Evolutionary conservation across 2,888 invertebrate genomes (phyloP).

Genomic region (Baronia brevicornis): DNA sequence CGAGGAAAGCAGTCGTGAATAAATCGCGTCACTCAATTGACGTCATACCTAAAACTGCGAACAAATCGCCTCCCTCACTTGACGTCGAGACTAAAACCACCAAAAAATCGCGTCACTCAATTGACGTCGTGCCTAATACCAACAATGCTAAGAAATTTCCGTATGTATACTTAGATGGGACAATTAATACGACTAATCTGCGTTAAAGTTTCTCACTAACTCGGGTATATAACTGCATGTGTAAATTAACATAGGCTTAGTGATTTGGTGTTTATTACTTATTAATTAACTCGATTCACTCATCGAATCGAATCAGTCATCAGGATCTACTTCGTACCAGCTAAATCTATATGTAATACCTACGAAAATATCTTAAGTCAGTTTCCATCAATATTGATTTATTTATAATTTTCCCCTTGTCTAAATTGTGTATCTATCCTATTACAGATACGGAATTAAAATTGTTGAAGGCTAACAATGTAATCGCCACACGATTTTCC

Average conservation of each 20-base stretch:
- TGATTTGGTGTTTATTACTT: background rate
- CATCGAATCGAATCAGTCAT: too few species aligned
- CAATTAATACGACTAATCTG: constrained; percentile 15
- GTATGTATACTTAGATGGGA: constrained; percentile 28
- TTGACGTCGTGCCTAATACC: constrained; percentile 12
- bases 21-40: constrained; percentile 37
- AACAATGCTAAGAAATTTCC: constrained; percentile 17
- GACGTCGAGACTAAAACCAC: too few species aligned
- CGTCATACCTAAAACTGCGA: constrained; percentile 45
- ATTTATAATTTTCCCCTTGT: too few species aligned
- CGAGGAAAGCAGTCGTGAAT: constrained; percentile 40
- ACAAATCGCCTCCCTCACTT: constrained; percentile 47
- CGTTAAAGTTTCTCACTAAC: constrained; percentile 9
- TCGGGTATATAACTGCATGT: constrained; percentile 10
- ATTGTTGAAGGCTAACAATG: too few species aligned
- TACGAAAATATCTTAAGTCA: too few species aligned
- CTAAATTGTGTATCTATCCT: too few species aligned
- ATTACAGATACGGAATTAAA: too few species aligned
- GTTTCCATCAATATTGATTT: too few species aligned
- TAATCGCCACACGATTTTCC: background rate
- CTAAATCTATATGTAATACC: too few species aligned
- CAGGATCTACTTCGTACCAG: too few species aligned
- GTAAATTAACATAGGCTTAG: too few species aligned
- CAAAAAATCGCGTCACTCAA: too few species aligned
- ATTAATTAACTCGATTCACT: background rate